phyloP scores from a whole-genome alignment of 2,797 vertebrate genomes.

The Clarias fuscus region DNA sequence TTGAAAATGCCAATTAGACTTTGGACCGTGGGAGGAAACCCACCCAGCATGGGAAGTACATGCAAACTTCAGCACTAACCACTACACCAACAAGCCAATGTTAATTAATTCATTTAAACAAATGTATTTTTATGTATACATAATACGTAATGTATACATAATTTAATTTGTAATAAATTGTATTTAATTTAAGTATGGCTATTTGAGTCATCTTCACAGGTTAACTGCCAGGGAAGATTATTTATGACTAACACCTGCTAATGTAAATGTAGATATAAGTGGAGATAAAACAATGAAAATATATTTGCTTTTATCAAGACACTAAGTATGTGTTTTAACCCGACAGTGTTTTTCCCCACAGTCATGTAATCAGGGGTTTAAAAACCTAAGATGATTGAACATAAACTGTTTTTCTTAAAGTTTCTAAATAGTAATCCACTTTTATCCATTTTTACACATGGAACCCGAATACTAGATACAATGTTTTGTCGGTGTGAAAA shows the following conservation, averaged over 20 bases:
- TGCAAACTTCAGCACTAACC: too few relatives aligned
- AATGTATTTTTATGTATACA: too few relatives aligned
- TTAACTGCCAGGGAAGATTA: not conserved
- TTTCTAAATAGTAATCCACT: not conserved
- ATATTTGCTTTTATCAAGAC: not conserved
- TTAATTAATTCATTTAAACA: too few relatives aligned
- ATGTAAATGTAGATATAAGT: not conserved
- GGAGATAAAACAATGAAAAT: not conserved
- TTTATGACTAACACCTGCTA: not conserved
- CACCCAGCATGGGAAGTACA: too few relatives aligned
- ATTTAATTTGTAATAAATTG: too few relatives aligned
- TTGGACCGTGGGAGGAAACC: too few relatives aligned
- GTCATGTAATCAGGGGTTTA: not conserved
- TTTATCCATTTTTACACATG: not conserved
- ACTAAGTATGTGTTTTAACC: not conserved
- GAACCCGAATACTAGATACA: not conserved
- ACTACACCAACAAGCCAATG: too few relatives aligned
- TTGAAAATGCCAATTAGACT: too few relatives aligned
- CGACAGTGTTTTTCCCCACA: not conserved
- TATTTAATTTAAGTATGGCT: not conserved
- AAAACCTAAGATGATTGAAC: not conserved
- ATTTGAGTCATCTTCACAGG: not conserved
- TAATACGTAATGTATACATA: too few relatives aligned
- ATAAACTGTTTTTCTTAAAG: not conserved
- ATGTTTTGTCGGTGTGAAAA: not conserved